Base-by-base conservation (phyloP, 2,797 vertebrate species). In the Neosalanx taihuensis region DNA sequence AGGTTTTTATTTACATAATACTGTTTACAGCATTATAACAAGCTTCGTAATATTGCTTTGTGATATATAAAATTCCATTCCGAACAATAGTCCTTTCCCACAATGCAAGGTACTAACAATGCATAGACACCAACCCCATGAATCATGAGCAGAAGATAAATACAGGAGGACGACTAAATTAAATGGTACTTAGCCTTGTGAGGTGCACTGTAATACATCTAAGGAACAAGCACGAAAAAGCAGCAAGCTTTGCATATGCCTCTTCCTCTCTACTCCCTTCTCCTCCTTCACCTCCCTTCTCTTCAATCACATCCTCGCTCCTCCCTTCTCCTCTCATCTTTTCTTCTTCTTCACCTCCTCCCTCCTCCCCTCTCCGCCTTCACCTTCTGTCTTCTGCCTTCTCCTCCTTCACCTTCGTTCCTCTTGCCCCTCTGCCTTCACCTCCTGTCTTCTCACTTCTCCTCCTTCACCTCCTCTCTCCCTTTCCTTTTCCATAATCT, bases 151-250 rank as follows among this genome's bases (percentile, higher is more conserved):
- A 46, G 87, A 94, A 92, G 92, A 94, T 92, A 90, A 93, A 93
- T 93, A 93, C 75, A 79, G 79, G 87, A 88, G 89, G 86, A 87
- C 79, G 83, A 86, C 88, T 92, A 90, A 92, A 93, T 93, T 92
- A 93, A 93, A 93, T 93, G 91, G 91, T 93, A 93, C 90, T 93
- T 93, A 93, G 92, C 92, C 92, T 90, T 85, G 87, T 89, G 89
- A 89, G 88, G 88, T 86, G 89, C 90, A 85, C 84, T 85, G 86
- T 91, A 91, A 92, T 91, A 89, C 87, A 90, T 90, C 85, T 89
- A 77, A 84, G 81, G 81, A 82, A 88, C 84, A 90, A 87, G 83
- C 87, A 86, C 83, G 82, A 70, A 79, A 84, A 83, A 92, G 88
- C 82, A 86, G 88, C 77, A 83, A 84, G 79, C 83, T 78, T 77